These are phyloP conservation scores for Exaiptasia diaphana DNA, from an alignment of 64 coral and sea anemone species.

Conservation along the genomic window DNA sequence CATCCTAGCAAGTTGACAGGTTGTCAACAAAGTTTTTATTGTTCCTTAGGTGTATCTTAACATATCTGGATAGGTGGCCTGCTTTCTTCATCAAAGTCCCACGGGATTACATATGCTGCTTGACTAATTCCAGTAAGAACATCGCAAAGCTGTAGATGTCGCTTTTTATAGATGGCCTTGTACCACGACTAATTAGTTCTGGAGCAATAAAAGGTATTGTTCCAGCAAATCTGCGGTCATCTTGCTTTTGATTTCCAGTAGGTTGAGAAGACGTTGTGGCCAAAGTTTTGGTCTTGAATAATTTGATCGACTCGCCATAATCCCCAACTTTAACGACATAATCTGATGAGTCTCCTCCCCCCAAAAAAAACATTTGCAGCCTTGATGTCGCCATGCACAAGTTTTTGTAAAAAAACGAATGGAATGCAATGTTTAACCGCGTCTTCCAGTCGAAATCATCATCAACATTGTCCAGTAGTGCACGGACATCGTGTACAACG, in stretches of 20 bases:
- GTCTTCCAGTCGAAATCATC: not conserved
- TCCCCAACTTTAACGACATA: constrained; percentile 22
- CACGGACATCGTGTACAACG: constrained; percentile 22
- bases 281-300: not conserved
- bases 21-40: too few relatives aligned
- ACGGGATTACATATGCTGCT: too few relatives aligned
- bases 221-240: not conserved
- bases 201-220: constrained; percentile 22
- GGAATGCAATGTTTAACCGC: not conserved
- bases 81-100: too few relatives aligned
- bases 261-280: not conserved
- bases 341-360: not conserved
- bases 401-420: not conserved
- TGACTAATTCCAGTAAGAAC: constrained; percentile 28
- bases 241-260: not conserved
- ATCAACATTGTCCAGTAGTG: constrained; percentile 22
- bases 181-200: not conserved
- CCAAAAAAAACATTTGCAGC: not conserved
- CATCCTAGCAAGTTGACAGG: too few relatives aligned
- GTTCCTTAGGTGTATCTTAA: too few relatives aligned
- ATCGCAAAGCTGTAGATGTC: constrained; percentile 44
- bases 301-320: not conserved
- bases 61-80: too few relatives aligned
- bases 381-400: not conserved
- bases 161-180: not conserved